A percentile compares a stretch with the other conserved stretches of the same genome.
These are phyloP conservation scores for Lepus oiostolus DNA, from an alignment of 2,797 vertebrate genomes.

Conservation along the genomic window DNA sequence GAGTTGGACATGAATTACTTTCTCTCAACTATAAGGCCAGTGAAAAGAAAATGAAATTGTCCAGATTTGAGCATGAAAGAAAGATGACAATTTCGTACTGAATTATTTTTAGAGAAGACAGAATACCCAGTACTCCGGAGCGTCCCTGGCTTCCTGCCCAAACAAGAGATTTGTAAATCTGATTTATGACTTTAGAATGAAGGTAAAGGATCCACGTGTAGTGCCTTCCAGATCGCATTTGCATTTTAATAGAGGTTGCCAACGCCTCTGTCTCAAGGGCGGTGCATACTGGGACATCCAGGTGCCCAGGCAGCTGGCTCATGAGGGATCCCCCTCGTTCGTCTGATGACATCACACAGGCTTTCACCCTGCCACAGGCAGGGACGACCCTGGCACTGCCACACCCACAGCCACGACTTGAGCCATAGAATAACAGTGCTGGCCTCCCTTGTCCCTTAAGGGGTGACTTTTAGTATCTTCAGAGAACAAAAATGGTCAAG, in stretches of 20 bases:
- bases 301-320: slow-evolving; percentile 1
- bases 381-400: background rate
- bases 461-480: background rate
- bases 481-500: background rate
- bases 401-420: background rate
- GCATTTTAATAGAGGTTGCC: slow-evolving; percentile 71
- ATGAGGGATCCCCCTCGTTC: background rate
- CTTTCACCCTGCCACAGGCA: background rate
- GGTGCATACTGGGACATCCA: background rate
- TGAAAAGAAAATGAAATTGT: slow-evolving; percentile 79
- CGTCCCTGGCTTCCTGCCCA: background rate
- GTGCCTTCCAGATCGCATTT: slow-evolving; percentile 36
- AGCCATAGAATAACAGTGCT: background rate
- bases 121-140: background rate
- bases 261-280: slow-evolving; percentile 11
- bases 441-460: background rate
- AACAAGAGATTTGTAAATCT: slow-evolving; percentile 38
- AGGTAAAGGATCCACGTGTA: slow-evolving; percentile 20
- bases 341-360: background rate
- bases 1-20: slow-evolving; percentile 61
- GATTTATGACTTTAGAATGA: slow-evolving; percentile 63
- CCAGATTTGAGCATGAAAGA: slow-evolving; percentile 79
- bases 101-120: slow-evolving; percentile 79
- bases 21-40: slow-evolving; percentile 74
- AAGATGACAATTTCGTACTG: slow-evolving; percentile 73